Conservation (phyloP, 2,888 invertebrate genomes). For the Campoplex capitator region DNA sequence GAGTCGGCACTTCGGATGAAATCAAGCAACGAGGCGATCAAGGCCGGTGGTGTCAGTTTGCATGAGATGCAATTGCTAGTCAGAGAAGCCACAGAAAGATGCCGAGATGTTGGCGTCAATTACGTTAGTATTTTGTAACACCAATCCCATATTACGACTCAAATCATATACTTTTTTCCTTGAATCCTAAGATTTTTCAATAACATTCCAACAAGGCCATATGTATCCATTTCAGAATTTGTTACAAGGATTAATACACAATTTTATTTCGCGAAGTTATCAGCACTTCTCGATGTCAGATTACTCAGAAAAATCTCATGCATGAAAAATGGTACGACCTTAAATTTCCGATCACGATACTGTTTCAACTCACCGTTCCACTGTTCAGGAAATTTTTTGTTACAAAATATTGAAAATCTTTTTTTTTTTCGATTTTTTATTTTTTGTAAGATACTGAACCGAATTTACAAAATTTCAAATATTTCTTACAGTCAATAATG, state of each 20-base stretch:
- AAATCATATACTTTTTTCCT: neutral
- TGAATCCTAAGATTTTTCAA: neutral
- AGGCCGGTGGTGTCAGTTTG: conserved; percentile 80
- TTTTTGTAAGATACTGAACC: neutral
- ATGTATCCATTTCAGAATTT: neutral
- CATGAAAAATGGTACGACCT: too few species aligned
- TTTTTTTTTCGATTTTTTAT: neutral
- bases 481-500: too few species aligned
- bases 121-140: conserved; percentile 78
- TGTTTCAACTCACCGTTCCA: neutral
- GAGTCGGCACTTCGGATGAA: conserved; percentile 79
- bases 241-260: neutral
- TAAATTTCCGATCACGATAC: neutral
- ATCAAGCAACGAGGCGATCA: conserved; percentile 77
- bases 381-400: too few species aligned
- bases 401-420: too few species aligned
- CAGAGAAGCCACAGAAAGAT: conserved; percentile 83
- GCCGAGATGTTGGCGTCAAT: conserved; percentile 81
- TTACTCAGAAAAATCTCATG: too few species aligned
- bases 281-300: neutral
- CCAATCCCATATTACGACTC: neutral
- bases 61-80: conserved; percentile 83
- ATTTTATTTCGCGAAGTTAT: neutral
- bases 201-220: neutral
- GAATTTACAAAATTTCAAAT: too few species aligned